Conservation (phyloP, 2,888 invertebrate species). For the Thymelicus sylvestris region DNA sequence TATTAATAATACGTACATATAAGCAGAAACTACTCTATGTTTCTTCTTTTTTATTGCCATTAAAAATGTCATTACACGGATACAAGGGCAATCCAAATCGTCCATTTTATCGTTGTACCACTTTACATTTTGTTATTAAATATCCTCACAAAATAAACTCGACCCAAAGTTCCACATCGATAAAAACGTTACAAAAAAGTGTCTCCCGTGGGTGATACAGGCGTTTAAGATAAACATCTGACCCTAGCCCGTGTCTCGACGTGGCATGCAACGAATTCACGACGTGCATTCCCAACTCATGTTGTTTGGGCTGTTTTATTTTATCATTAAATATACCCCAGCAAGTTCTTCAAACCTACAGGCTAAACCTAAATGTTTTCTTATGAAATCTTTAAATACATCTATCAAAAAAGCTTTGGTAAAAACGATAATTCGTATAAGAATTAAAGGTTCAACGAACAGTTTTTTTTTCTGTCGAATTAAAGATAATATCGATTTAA, state of each 20-base stretch:
- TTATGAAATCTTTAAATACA: constrained; percentile 11
- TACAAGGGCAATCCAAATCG: not conserved
- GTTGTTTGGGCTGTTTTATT: constrained; percentile 60
- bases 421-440: constrained; percentile 8
- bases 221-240: constrained; percentile 84
- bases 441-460: not conserved
- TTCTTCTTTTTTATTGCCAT: no score
- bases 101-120: constrained; percentile 7
- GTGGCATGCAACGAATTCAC: constrained; percentile 79
- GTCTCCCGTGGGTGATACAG: constrained; percentile 82
- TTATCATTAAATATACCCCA: constrained; percentile 51
- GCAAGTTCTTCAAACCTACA: constrained; percentile 39
- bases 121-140: constrained; percentile 25
- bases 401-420: not conserved
- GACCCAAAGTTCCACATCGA: constrained; percentile 70
- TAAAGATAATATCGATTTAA: not conserved
- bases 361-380: constrained; percentile 3
- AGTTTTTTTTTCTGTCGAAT: constrained; percentile 1
- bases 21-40: no score
- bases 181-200: constrained; percentile 81
- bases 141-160: constrained; percentile 51
- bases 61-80: constrained; percentile 4
- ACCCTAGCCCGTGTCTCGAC: constrained; percentile 71
- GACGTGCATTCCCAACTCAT: constrained; percentile 70
- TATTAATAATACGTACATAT: no score